phyloP scores from a whole-genome alignment of 2,888 invertebrate genomes.

The Epirrhoe alternata region DNA sequence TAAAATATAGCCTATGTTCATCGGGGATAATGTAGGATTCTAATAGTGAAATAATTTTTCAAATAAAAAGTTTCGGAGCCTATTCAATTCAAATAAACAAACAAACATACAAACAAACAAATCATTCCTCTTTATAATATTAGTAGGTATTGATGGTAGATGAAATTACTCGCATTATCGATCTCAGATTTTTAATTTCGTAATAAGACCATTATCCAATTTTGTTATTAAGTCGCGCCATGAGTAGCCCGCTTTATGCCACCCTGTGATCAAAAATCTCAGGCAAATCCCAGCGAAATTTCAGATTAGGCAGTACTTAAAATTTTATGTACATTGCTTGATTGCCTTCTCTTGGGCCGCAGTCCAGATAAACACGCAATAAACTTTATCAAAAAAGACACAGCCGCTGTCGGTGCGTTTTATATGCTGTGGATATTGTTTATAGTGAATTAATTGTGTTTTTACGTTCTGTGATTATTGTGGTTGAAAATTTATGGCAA shows the following conservation, averaged over 20 bases:
- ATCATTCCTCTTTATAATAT: too few species aligned
- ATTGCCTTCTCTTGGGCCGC: slow-evolving; percentile 48
- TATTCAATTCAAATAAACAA: too few species aligned
- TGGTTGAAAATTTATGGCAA: slow-evolving; percentile 27
- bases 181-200: too few species aligned
- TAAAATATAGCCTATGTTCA: too few species aligned
- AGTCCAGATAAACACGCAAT: slow-evolving; percentile 58
- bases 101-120: too few species aligned
- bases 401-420: slow-evolving; percentile 51
- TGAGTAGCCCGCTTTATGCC: slow-evolving; percentile 52
- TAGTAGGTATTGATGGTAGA: too few species aligned
- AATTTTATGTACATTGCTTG: slow-evolving; percentile 60
- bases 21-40: too few species aligned
- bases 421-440: slow-evolving; percentile 58
- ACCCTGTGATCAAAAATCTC: slow-evolving; percentile 44
- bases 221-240: slow-evolving; percentile 23
- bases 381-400: slow-evolving; percentile 55
- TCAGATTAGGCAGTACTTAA: slow-evolving; percentile 77
- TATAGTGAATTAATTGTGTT: slow-evolving; percentile 70
- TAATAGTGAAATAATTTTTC: too few species aligned
- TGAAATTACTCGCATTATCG: too few species aligned
- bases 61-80: too few species aligned
- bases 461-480: slow-evolving; percentile 58
- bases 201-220: too few species aligned
- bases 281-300: slow-evolving; percentile 79